Evolutionary conservation across 2,888 invertebrate genomes (phyloP).

Genomic region (Alloscopus bannaensis): DNA sequence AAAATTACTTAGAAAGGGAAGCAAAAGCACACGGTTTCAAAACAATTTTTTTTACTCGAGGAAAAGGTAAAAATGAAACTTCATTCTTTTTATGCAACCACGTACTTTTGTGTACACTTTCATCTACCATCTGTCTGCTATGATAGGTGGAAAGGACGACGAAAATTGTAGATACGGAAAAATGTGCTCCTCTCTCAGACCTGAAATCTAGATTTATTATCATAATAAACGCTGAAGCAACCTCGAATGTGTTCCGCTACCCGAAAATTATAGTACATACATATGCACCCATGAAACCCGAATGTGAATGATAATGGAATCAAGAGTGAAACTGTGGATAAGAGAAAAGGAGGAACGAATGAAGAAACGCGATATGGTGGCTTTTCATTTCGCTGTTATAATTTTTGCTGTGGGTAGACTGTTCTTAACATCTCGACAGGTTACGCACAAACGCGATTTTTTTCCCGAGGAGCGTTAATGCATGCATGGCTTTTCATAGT

Average conservation of each 20-base stretch:
- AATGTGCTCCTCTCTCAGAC: no score
- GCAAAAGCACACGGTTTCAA: constrained; percentile 29
- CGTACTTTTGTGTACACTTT: background rate
- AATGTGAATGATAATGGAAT: background rate
- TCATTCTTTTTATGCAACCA: background rate
- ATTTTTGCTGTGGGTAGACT: background rate
- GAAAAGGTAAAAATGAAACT: constrained; percentile 37
- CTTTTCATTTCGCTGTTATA: constrained; percentile 21
- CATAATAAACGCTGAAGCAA: constrained; percentile 43
- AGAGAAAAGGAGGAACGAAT: background rate
- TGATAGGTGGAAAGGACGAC: constrained; percentile 10
- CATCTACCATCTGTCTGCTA: constrained; percentile 16
- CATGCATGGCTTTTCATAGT: constrained; percentile 13
- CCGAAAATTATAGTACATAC: background rate
- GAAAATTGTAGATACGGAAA: no score
- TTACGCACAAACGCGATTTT: background rate
- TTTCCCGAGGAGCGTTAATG: constrained; percentile 42
- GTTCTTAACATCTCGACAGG: constrained; percentile 2
- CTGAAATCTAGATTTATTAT: constrained; percentile 56
- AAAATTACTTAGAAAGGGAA: constrained; percentile 19
- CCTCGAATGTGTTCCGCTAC: background rate
- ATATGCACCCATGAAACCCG: background rate
- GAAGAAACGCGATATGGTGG: constrained; percentile 1
- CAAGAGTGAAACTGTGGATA: constrained; percentile 5
- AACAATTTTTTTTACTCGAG: no score